Evolutionary conservation across 2,888 invertebrate genomes (phyloP), one percentile per base, ranked within the genome.

Genomic region (Hirtodrosophila histrioides): DNA sequence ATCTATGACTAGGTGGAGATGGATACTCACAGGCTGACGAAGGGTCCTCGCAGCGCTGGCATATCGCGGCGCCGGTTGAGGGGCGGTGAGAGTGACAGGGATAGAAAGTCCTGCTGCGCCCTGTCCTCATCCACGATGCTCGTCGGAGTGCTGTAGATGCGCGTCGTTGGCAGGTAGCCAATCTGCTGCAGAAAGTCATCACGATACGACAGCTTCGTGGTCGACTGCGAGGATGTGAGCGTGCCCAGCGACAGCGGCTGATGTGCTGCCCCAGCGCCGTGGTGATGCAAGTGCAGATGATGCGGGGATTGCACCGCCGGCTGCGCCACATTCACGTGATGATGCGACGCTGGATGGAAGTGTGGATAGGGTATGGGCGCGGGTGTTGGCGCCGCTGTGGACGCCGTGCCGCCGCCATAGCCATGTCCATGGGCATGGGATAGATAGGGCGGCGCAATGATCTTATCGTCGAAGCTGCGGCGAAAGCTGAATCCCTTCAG

Each of bases 61-160:
- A 92, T 92, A 58, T 91, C 91, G 57, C 91, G 88, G 23, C 92
- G 88, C 27, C 92, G 90, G 81, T 90, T 92, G 61, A 92, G 78
- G 44, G 92, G 92, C 60, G 92, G 92, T 40, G 92, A 92, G 73
- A 92, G 84, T 36, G 92, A 92, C 56, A 92, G 72, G 50, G 92
- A 92, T 65, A 92, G 79, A 69, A 91, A 92, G 60, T 91, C 91
- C 81, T 91, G 92, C 72, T 91, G 91, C 3, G 89, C 85, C 61
- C 88, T 89, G 70, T 90, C 91, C 80, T 91, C 91, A 63, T 91
- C 89, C 36, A 89, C 88, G 57, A 85, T 86, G 73, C 90, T 89
- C 50, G 88, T 84, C 56, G 90, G 88, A 24, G 87, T 89, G 63
- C 89, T 89, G 68, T 90, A 91, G 75, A 91, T 91, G 68, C 91